Evolutionary conservation across 2,797 vertebrate genomes (phyloP).

Genomic region (Urosaurus nigricauda): DNA sequence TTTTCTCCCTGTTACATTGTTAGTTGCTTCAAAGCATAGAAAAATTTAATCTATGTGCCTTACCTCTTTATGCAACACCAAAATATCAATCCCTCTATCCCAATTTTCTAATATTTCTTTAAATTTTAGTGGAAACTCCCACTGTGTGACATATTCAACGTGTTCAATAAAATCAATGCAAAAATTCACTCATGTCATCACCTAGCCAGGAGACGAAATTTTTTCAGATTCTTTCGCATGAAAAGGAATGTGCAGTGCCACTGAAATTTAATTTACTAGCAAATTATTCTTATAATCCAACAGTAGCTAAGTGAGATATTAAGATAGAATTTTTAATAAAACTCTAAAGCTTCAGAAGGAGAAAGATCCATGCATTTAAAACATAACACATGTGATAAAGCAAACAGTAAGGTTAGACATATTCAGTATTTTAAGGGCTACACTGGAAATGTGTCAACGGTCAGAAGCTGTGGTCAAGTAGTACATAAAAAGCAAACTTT

Average conservation of each 20-base stretch:
- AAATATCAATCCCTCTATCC: neutral
- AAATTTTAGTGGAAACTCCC: neutral
- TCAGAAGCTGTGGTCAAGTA: neutral
- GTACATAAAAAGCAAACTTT: neutral
- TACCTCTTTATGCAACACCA: neutral
- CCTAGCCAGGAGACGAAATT: neutral
- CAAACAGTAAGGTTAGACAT: neutral
- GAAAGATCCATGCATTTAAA: neutral
- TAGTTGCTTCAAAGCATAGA: neutral
- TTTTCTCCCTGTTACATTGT: neutral
- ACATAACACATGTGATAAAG: neutral
- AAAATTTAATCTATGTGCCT: neutral
- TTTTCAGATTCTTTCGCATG: conserved; percentile 10
- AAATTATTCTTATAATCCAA: conserved; percentile 7
- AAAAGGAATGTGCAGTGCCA: neutral
- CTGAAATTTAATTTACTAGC: neutral
- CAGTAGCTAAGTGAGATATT: neutral
- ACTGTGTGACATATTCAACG: conserved; percentile 13
- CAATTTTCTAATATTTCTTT: conserved; percentile 3
- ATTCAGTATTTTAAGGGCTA: neutral
- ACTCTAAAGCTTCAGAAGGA: neutral
- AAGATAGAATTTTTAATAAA: neutral
- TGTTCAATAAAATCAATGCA: conserved; percentile 16
- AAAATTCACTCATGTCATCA: rapidly evolving
- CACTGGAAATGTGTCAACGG: neutral